A percentile compares a stretch with the other conserved stretches of the same genome.
Conservation (phyloP, 2,797 vertebrate genomes). For the Rhinoraja longicauda region DNA sequence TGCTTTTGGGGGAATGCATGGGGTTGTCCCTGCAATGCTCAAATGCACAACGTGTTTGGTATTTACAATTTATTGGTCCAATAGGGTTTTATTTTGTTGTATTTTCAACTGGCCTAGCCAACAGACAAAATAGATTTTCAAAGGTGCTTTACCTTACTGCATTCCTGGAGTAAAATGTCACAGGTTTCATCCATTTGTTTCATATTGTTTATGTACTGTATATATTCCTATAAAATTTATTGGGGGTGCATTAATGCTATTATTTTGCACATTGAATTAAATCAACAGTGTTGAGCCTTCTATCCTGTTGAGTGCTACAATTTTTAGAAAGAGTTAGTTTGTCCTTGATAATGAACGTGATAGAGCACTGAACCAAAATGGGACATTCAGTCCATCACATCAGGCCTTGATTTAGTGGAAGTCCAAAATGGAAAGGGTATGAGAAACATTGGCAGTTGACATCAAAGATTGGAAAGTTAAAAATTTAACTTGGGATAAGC, state of each 20-base stretch:
- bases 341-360: neutral
- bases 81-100: neutral
- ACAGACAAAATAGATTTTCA: slow-evolving; percentile 1
- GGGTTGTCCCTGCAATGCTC: neutral
- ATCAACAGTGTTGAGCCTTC: neutral
- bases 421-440: neutral
- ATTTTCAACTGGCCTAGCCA: neutral
- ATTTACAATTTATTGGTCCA: neutral
- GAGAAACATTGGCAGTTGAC: neutral
- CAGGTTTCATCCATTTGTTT: neutral
- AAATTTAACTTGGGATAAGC: neutral
- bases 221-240: neutral
- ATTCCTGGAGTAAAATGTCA: slow-evolving; percentile 3
- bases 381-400: neutral
- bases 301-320: neutral
- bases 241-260: neutral
- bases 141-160: neutral
- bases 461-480: neutral
- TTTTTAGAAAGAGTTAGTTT: neutral
- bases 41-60: neutral
- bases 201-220: neutral
- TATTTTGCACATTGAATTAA: neutral
- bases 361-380: neutral
- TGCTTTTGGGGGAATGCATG: neutral
- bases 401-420: neutral